phyloP scores from a whole-genome alignment of 2,888 invertebrate genomes.

The Pycnomerus fuliginosus region DNA sequence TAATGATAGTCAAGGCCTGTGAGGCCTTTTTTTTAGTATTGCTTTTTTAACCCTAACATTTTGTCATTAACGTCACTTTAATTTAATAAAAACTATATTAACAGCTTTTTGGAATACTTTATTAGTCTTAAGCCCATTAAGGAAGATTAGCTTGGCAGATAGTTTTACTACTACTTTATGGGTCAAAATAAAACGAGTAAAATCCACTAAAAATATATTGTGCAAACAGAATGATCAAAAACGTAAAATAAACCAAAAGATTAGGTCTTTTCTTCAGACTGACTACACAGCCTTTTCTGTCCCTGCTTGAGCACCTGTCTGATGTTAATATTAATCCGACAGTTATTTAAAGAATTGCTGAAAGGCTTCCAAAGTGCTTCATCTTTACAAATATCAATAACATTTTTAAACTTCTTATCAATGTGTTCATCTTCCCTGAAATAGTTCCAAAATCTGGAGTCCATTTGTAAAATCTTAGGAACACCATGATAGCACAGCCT shows the following conservation, averaged over 20 bases:
- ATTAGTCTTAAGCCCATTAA: no score
- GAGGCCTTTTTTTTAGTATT: not conserved
- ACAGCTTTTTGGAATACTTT: no score
- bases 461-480: slow-evolving; percentile 73
- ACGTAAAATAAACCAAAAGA: no score
- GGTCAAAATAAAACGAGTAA: no score
- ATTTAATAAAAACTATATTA: no score
- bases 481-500: slow-evolving; percentile 92
- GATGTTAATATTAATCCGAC: slow-evolving; percentile 92
- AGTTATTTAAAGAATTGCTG: slow-evolving; percentile 63
- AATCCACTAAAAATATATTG: no score
- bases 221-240: no score
- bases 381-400: slow-evolving; percentile 42
- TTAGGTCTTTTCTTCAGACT: no score
- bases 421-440: slow-evolving; percentile 18
- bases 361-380: slow-evolving; percentile 58
- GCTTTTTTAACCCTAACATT: not conserved
- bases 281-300: slow-evolving; percentile 57
- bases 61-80: no score
- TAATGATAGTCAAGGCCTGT: slow-evolving; percentile 28
- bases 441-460: slow-evolving; percentile 54
- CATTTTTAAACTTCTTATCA: slow-evolving; percentile 26
- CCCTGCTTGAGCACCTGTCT: slow-evolving; percentile 78
- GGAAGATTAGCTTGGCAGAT: no score
- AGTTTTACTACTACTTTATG: no score